Evolutionary conservation across 30 jellyfish, hydroid and myxozoan genomes (phyloP).

Genomic region (Aurelia coerulea): DNA sequence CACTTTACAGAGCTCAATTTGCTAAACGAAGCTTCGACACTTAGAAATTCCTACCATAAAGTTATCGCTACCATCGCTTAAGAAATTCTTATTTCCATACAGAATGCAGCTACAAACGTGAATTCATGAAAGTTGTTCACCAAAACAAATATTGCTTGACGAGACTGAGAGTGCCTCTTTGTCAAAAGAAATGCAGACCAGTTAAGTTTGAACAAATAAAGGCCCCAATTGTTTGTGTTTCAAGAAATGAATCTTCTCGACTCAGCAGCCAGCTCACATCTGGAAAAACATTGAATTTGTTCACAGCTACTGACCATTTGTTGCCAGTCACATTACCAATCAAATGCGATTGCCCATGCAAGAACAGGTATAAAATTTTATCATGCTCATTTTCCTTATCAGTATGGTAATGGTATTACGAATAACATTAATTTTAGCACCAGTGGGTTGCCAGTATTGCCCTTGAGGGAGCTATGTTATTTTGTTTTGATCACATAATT

Average conservation of each 20-base stretch:
- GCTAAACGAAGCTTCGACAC: no score
- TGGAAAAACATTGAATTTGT: conserved; percentile 35
- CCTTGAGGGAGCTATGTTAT: no score
- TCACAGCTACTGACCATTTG: conserved; percentile 44
- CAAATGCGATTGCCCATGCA: conserved; percentile 62
- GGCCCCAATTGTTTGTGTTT: conserved; percentile 56
- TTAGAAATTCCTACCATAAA: no score
- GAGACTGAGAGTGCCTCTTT: conserved; percentile 47
- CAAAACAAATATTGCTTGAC: conserved; percentile 50
- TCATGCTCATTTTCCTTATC: not conserved
- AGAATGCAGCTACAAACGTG: conserved; percentile 60
- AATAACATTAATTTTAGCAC: not conserved
- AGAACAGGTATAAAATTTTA: conserved; percentile 23
- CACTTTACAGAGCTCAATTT: no score
- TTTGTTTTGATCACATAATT: no score
- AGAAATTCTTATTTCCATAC: not conserved
- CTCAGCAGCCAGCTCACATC: conserved; percentile 20
- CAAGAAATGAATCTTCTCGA: conserved; percentile 33
- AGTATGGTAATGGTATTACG: not conserved
- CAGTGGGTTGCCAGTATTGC: no score
- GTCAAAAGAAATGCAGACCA: conserved; percentile 36
- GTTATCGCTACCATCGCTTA: not conserved
- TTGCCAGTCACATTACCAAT: conserved; percentile 40
- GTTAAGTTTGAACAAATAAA: conserved; percentile 8
- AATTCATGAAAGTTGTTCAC: conserved; percentile 30